Evolutionary conservation across 2,797 vertebrate species (phyloP), one percentile per base, ranked within the genome.

Genomic region (Bufotes viridis): DNA sequence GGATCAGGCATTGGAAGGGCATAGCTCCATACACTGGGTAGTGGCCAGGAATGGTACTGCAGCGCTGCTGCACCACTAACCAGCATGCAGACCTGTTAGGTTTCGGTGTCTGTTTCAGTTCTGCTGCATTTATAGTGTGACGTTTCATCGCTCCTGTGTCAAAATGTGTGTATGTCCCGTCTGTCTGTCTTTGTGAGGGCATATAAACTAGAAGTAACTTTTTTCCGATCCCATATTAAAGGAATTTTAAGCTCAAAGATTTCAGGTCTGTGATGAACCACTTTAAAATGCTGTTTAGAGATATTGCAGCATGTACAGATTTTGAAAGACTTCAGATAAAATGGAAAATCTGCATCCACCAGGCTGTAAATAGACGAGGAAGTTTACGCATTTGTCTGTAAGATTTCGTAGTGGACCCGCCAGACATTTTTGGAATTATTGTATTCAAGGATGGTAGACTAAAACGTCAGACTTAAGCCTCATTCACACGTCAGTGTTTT

Each of bases 381-480:
- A 7, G 74, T 79, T 80, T 70, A 60, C 58, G 22, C 22, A 20
- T 20, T 29, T 55, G 24, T 53, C 51, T 65, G 26, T 63, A 72
- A 60, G 24, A 20, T 83, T 91, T 24, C 87, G 87, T 75, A 89
- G 87, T 78, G 85, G 80, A 90, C 14, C 90, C 20, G 84, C 90
- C 81, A 90, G 60, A 87, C 60, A 58, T 82, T 58, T 90, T 90
- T 72, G 0, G 81, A 91, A 92, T 86, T 88, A 6, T 29, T 42
- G 49, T 81, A 7, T 87, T 70, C 15, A 24, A 24, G 7, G 75
- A 11, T 24, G 8, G 72, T 51, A 75, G 20, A n/a, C 72, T 15
- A 24, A 75, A 51, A 75, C 42, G 10, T 51, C 20, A 18, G 42
- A 11, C 7, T 49, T 34, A 74, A 11, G 42, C 42, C 42, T 42